These are phyloP conservation scores for Odontothrips loti DNA, from an alignment of 2,888 invertebrate species.

Conservation along the genomic window DNA sequence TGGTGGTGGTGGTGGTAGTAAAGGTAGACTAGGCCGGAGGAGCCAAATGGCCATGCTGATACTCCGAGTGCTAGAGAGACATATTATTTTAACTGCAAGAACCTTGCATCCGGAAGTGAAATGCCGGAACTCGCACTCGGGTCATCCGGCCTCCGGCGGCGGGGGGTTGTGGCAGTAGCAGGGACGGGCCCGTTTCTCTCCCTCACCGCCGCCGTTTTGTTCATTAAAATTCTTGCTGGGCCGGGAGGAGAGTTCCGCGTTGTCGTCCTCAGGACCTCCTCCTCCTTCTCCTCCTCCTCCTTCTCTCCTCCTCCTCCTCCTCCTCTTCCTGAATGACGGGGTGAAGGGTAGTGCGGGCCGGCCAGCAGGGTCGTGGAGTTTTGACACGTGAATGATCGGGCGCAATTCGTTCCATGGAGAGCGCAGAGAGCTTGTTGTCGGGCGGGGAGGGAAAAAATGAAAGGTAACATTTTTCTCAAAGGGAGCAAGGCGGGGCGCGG, in stretches of 20 bases:
- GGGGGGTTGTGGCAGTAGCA: not conserved
- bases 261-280: not conserved
- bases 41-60: no score
- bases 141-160: not conserved
- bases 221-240: slow-evolving; percentile 4
- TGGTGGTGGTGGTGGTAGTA: no score
- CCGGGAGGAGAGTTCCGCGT: no score
- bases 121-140: not conserved
- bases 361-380: not conserved
- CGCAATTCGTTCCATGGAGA: not conserved
- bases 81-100: no score
- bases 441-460: not conserved
- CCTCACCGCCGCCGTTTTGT: not conserved
- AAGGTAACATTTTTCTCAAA: no score
- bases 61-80: no score
- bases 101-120: no score
- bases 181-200: not conserved
- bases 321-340: not conserved
- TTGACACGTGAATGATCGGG: not conserved
- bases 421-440: not conserved
- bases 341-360: not conserved
- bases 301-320: not conserved
- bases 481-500: no score
- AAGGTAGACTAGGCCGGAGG: no score
- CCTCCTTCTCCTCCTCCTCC: not conserved